phyloP scores from a whole-genome alignment of 2,113 vertebrate species.

The Pterocles gutturalis region DNA sequence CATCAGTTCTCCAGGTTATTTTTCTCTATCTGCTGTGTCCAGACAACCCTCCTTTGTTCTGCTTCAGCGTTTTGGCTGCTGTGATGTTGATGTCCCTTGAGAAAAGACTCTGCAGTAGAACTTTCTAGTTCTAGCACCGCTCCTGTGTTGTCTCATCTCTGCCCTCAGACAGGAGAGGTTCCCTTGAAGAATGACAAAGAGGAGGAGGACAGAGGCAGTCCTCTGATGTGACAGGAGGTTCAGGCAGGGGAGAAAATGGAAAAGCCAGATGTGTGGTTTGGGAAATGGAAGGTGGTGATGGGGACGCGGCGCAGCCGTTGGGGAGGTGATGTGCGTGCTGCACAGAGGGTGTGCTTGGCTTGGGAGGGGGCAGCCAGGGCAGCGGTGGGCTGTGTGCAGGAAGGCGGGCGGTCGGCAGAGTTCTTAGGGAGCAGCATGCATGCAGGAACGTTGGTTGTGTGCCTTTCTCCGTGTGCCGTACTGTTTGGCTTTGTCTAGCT shows the following conservation, averaged over 20 bases:
- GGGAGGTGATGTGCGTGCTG: neutral
- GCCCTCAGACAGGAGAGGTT: neutral
- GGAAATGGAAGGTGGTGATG: neutral
- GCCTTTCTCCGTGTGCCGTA: neutral
- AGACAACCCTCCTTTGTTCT: neutral
- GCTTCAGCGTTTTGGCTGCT: neutral
- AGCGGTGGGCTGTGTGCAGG: neutral
- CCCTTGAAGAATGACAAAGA: neutral
- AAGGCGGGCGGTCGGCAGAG: rapidly evolving
- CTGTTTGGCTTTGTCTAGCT: neutral
- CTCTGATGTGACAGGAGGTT: neutral
- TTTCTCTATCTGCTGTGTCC: neutral
- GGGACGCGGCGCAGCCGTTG: neutral
- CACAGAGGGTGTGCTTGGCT: too few relatives aligned
- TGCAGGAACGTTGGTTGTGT: rapidly evolving
- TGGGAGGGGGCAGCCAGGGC: neutral
- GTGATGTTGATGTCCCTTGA: neutral
- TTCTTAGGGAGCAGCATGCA: neutral
- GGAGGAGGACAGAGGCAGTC: neutral
- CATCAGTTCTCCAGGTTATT: neutral
- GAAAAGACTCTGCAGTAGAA: neutral
- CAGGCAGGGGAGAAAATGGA: neutral
- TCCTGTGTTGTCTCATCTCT: neutral
- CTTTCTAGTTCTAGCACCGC: too few relatives aligned
- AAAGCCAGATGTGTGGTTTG: too few relatives aligned